Conservation (phyloP, 2,113 vertebrate genomes). For the Ceratotherium simum region DNA sequence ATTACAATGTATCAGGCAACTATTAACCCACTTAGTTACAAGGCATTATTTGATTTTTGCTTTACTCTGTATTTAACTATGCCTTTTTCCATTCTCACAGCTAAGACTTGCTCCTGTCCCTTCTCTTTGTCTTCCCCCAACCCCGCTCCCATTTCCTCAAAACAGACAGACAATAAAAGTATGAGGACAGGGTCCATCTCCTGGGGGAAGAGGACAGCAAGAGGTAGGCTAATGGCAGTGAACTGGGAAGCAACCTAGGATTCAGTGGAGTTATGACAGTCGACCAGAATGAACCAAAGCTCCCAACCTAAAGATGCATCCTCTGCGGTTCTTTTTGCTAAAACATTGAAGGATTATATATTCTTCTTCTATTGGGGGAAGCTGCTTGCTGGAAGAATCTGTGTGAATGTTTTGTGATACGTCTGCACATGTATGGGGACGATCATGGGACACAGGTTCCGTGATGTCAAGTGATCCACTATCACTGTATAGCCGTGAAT, state of each 20-base stretch:
- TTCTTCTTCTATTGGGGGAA: background rate
- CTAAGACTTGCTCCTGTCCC: background rate
- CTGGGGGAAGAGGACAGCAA: background rate
- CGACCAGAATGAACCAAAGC: background rate
- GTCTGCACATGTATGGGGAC: background rate
- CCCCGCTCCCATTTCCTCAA: background rate
- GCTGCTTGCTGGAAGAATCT: background rate
- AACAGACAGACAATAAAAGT: background rate
- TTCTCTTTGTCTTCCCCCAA: background rate
- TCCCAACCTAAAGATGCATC: background rate
- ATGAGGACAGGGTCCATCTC: background rate
- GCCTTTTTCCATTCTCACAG: background rate
- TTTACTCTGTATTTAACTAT: background rate
- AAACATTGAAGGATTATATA: background rate
- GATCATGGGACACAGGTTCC: background rate
- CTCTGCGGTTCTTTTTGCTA: background rate
- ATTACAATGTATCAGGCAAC: background rate
- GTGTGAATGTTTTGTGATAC: background rate
- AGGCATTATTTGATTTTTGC: slow-evolving; percentile 27
- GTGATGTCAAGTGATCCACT: background rate
- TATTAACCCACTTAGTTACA: background rate
- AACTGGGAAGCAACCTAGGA: background rate
- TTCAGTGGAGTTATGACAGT: background rate
- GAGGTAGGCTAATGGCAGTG: background rate
- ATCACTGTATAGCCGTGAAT: background rate